A percentile compares a stretch with the other conserved stretches of the same genome.
These are phyloP conservation scores for Xerus rutilus DNA, from an alignment of 2,797 vertebrate genomes.

Conservation along the genomic window DNA sequence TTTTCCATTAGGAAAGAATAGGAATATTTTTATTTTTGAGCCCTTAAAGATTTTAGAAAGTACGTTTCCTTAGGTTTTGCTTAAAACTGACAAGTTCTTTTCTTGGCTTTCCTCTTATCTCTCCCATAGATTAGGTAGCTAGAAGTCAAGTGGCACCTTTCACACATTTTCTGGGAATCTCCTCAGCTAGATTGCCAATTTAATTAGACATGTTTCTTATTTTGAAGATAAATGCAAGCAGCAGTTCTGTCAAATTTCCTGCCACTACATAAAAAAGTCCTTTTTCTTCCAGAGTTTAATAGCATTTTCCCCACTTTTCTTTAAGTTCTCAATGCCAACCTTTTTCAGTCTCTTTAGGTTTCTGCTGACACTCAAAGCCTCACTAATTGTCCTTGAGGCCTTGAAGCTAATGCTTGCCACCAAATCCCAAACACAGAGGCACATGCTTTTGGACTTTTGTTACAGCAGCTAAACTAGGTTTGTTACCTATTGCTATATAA, in stretches of 20 bases:
- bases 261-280: not conserved
- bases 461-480: not conserved
- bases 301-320: not conserved
- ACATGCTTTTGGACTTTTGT: not conserved
- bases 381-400: not conserved
- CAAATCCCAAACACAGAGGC: not conserved
- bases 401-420: not conserved
- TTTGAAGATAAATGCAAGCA: not conserved
- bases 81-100: not conserved
- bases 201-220: not conserved
- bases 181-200: not conserved
- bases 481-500: not conserved
- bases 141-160: not conserved
- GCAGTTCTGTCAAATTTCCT: conserved; percentile 7
- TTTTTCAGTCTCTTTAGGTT: not conserved
- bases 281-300: not conserved
- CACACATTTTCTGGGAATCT: not conserved
- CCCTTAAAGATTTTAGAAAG: not conserved
- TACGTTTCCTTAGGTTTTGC: not conserved
- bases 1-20: not conserved
- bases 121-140: not conserved
- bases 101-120: not conserved
- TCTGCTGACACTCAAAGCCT: not conserved
- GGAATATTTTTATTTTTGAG: conserved; percentile 3
- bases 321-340: not conserved